Evolutionary conservation across 2,797 vertebrate species (phyloP), one percentile per base, ranked within the genome.

Genomic region (Leuciscus waleckii): DNA sequence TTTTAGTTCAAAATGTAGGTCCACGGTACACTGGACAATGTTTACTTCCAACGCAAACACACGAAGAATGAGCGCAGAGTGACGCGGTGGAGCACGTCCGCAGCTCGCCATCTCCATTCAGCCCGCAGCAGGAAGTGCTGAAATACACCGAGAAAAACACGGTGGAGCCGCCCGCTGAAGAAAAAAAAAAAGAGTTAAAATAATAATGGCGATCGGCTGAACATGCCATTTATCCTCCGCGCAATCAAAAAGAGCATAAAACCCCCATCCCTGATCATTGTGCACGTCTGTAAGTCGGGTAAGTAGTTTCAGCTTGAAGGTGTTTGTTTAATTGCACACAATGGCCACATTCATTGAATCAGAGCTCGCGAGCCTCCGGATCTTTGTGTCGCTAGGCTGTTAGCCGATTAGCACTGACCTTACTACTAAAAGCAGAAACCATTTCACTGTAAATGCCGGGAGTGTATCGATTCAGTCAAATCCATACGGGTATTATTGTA

Each of bases 301-400:
- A 81, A 95, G 94, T 94, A 81, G 13, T 51, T 43, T 35, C 86
- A 81, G 54, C 32, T 82, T 67, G 81, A 16, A 78, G 81, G 69
- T 82, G 87, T 86, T 78, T 54, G 35, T 87, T 79, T 74, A 54
- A 79, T 75, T 61, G 88, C 85, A 91, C 90, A 74, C 76, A 86
- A 79, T 89, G 74, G 89, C 93, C 91, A 92, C 87, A 89, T 80
- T 91, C 85, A 88, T 90, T 82, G 90, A 92, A 91, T 93, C 91
- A 91, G 90, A 92, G 85, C 90, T 91, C 88, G 92, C 91, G 90
- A 88, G 91, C 92, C 91, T 73, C 69, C 90, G 91, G 92, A 95
- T 94, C 94, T 96, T 96, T 96, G 95, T 95, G 95, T 96, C 91
- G 95, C 89, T 89, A 92, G 79, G 90, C 88, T 93, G 81, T 81